Evolutionary conservation across 1,140 invertebrate genomes (phyloP), one percentile per base, ranked within the genome.

Genomic region (Tenebrio molitor): DNA sequence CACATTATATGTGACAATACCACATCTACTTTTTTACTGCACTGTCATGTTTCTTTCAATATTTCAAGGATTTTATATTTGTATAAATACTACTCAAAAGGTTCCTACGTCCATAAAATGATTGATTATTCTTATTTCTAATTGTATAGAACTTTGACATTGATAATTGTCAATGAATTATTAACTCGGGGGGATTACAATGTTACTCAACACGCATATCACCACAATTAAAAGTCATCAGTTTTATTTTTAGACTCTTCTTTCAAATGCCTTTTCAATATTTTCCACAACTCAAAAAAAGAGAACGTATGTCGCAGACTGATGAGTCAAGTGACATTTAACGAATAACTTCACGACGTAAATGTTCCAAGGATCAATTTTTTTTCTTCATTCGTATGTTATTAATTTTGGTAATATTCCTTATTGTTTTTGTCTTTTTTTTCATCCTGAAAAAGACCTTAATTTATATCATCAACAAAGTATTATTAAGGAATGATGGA

Each of bases 1-100:
- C 8, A 23, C 14, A 6, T 42, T 42, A 66, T 14, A 12, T 42
- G 41, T 17, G 64, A 66, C 64, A 66, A 66, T 44, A 66, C 50
- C 17, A 23, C 14, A 53, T 19, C 39, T 65, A 36, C 23, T 66
- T 66, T 65, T 65, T 66, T 42, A 44, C 12, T 66, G 64, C 64
- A 66, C 36, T 66, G 64, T 66, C 64, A 66, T 66, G 64, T 16
- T 66, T 44, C 64, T 66, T 66, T 66, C 64, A 66, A 44, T 44
- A 42, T 29, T 21, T 66, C 64, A 66, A 66, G 64, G 64, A 66
- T 66, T 66, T 66, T 66, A 44, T 23, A 66, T 66, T 66, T 66
- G 29, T 66, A 66, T 66, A 66, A 66, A 66, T 44, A 44, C 39
- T 10, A n/a, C 14, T 66, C 19, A 14, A 66, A 66, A 65, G 63